Evolutionary conservation across 2,888 invertebrate species (phyloP).

Genomic region (Eledone cirrhosa): DNA sequence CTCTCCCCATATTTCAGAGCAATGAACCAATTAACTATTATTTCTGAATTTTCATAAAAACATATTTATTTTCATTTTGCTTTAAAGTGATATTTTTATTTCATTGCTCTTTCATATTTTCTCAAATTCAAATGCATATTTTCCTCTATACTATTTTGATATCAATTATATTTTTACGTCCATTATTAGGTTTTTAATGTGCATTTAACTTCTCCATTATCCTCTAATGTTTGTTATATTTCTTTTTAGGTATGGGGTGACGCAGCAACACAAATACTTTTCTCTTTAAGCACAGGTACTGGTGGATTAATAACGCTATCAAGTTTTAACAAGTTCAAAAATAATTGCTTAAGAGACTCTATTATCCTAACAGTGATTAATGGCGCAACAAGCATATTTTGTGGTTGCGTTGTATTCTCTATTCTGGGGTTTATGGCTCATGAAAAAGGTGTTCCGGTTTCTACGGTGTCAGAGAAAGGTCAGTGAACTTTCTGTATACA

Average conservation of each 20-base stretch:
- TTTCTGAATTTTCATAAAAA: too few species aligned
- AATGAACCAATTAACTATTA: too few species aligned
- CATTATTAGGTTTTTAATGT: too few species aligned
- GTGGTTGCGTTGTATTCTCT: conserved; percentile 67
- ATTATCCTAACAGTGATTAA: conserved; percentile 65
- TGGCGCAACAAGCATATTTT: conserved; percentile 65
- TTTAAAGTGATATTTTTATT: too few species aligned
- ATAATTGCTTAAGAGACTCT: conserved; percentile 65
- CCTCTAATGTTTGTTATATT: not conserved
- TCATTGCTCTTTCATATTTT: too few species aligned
- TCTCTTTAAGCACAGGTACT: conserved; percentile 62
- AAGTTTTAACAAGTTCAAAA: conserved; percentile 64
- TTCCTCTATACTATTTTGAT: too few species aligned
- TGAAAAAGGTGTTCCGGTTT: conserved; percentile 64
- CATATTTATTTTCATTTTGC: too few species aligned
- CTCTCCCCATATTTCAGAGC: too few species aligned
- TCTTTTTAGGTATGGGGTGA: conserved; percentile 60
- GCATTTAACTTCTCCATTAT: too few species aligned
- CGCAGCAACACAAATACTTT: conserved; percentile 63
- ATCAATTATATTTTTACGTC: too few species aligned
- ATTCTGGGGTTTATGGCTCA: conserved; percentile 73
- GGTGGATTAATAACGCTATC: conserved; percentile 65
- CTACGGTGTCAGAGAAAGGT: conserved; percentile 64
- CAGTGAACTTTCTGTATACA: conserved; percentile 20
- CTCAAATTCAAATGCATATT: too few species aligned